Evolutionary conservation across 1,140 invertebrate species (phyloP), one percentile per base, ranked within the genome.

Genomic region (Apis cerana): DNA sequence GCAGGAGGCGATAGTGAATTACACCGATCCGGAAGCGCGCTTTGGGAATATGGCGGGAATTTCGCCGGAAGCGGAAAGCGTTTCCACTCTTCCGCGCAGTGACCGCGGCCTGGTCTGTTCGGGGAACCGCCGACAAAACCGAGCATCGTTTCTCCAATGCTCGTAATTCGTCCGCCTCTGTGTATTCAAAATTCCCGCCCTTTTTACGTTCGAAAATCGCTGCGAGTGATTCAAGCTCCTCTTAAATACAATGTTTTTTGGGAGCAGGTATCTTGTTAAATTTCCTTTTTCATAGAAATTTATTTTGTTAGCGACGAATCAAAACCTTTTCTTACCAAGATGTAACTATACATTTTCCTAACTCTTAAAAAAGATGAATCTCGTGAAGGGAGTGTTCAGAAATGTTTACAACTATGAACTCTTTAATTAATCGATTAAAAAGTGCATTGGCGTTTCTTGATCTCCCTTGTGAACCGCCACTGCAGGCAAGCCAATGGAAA

Each of bases 51-150:
- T 88, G 88, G 71, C 69, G 80, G 70, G 80, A 89, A 89, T 88
- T 89, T 84, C 61, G 83, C 85, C 83, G 85, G 89, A 90, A 89
- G 74, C 85, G 85, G 85, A 87, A 91, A 90, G 80, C 89, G 85
- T 87, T 89, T 70, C 77, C 82, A 83, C 84, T 86, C 84, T 87
- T 90, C 88, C 88, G 85, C 83, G 75, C 83, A 68, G 81, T 74
- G 78, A 82, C 75, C 77, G 81, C 88, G 85, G 75, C 33, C 64
- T 71, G 69, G 71, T 56, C 58, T 75, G 80, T 80, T 87, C 84
- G 68, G 80, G 70, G 80, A 88, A 85, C 85, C 79, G 21, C 82
- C 86, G 84, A 83, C 86, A 84, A 87, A 83, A 77, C 80, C 84
- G 58, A 80, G 77, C 71, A 75, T 75, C 62, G 61, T 82, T 80